Conservation (phyloP, 2,113 vertebrate species). For the Dicentrarchus labrax region DNA sequence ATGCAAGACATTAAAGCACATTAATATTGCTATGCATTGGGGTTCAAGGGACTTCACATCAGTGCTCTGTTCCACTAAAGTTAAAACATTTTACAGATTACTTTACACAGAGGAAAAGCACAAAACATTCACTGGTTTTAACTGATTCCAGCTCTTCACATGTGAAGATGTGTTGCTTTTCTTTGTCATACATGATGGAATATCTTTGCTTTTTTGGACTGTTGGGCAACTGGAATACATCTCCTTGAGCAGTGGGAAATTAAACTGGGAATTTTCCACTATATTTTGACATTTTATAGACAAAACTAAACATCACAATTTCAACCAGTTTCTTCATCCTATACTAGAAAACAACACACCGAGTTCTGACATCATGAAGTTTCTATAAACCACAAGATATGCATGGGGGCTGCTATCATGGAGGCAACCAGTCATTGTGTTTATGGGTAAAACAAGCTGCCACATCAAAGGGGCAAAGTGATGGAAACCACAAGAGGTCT, state of each 20-base stretch:
- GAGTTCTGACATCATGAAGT: constrained; percentile 46
- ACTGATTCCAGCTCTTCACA: background rate
- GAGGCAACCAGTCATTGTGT: constrained; percentile 75
- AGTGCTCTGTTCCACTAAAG: constrained; percentile 12
- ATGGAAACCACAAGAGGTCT: constrained; percentile 89
- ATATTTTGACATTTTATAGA: background rate
- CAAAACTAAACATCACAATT: background rate
- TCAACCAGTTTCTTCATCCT: background rate
- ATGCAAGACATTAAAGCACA: constrained; percentile 87
- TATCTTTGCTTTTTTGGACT: background rate
- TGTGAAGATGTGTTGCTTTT: background rate
- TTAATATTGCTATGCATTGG: constrained; percentile 78
- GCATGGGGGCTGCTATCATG: constrained; percentile 65
- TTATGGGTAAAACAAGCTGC: constrained; percentile 83
- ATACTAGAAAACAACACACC: constrained; percentile 12
- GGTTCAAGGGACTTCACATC: constrained; percentile 34
- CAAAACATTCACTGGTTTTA: background rate
- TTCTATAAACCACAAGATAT: constrained; percentile 60
- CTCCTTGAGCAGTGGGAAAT: background rate
- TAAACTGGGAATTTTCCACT: background rate
- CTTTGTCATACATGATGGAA: background rate
- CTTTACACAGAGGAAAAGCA: background rate
- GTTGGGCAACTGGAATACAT: background rate
- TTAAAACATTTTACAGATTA: constrained; percentile 27
- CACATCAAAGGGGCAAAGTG: constrained; percentile 84